Base-by-base conservation (phyloP, 1,140 invertebrate genomes). In the Tetramorium parvispinum region DNA sequence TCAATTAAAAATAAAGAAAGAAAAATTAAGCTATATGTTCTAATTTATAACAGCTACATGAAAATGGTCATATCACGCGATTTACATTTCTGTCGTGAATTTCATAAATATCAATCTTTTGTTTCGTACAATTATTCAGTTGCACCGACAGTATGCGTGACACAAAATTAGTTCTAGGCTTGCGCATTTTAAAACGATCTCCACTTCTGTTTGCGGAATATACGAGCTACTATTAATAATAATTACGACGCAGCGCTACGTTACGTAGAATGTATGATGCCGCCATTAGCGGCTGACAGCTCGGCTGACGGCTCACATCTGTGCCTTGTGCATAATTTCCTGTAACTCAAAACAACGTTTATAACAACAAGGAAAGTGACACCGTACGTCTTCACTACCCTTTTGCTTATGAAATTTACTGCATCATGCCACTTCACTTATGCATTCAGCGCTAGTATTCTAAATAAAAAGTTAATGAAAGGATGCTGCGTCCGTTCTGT, bases 301-400 rank as follows among this genome's bases (percentile, higher is more conserved):
- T 71, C 27, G 51, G 76, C 70, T 82, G 70, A 86, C 73, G 76
- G 82, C n/a, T 68, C 32, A 63, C 70, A 87, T 66, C 61, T 59
- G 63, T n/a, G 71, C 49, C 55, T 53, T 27, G 46, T 61, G 55
- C 46, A 73, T 55, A 68, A 83, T 83, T 83, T 83, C 40, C n/a
- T 59, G 66, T 49, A 61, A 70, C 66, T 16, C 24, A 77, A 85
- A 66, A 68, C 66, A 85, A 75, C 66, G 73, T 79, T 79, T 75
- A 65, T 53, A 79, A 79, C 65, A 55, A 88, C 73, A 49, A 61
- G 68, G 46, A 89, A 79, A 88, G 83, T 88, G 87, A 89, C 87
- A 63, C 40, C 24, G 55, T 68, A 76, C 24, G 82, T 89, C 71
- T 88, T 59, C 63, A 37, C 66, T 83, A 76, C 43, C 71, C 79